Conservation (phyloP, 2,888 invertebrate genomes). For the Mythimna pallens region DNA sequence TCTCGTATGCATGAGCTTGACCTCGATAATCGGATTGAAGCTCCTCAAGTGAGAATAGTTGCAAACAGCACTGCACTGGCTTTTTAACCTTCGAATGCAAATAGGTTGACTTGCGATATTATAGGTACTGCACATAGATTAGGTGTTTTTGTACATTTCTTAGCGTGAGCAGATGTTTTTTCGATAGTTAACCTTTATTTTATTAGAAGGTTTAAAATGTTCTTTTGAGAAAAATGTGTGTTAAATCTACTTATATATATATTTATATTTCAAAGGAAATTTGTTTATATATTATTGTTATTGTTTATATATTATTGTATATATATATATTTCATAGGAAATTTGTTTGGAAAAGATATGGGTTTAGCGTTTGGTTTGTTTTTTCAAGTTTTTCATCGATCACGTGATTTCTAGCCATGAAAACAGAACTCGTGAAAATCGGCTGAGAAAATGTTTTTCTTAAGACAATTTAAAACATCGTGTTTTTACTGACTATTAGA, state of each 20-base stretch:
- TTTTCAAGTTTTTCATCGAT: constrained; percentile 11
- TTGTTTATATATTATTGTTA: no score
- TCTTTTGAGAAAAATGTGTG: no score
- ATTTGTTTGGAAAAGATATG: no score
- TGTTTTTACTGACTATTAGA: constrained; percentile 4
- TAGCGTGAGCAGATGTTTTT: no score
- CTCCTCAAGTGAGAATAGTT: constrained; percentile 68
- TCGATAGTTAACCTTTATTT: no score
- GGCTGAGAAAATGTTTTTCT: background rate
- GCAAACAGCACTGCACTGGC: constrained; percentile 57
- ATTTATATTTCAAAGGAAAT: background rate
- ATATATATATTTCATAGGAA: background rate
- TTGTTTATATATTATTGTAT: no score
- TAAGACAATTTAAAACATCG: constrained; percentile 3
- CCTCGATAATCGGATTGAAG: constrained; percentile 74
- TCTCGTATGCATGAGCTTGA: constrained; percentile 70
- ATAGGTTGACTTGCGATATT: constrained; percentile 38
- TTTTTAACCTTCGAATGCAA: constrained; percentile 69
- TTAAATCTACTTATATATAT: no score
- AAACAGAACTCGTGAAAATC: background rate
- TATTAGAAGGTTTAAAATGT: no score
- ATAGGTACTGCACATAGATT: constrained; percentile 26
- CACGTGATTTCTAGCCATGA: constrained; percentile 1
- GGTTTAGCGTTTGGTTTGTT: background rate
- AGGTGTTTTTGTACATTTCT: background rate